Conservation (phyloP, 2,888 invertebrate species). For the Diarsia brunnea region DNA sequence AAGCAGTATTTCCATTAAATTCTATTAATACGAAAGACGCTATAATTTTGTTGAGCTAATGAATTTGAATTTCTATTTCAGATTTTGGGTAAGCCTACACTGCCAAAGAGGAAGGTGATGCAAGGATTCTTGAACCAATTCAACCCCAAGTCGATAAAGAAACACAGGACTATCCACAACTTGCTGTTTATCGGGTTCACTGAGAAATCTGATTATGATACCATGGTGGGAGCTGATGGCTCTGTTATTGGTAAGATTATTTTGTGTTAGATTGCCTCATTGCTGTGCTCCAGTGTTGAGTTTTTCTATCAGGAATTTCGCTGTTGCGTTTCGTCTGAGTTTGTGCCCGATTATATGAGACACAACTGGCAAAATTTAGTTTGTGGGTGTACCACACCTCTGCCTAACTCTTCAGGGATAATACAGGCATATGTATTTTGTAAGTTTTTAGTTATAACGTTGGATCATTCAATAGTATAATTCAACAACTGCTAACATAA, state of each 20-base stretch:
- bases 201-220: slow-evolving; percentile 75
- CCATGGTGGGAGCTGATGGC: slow-evolving; percentile 75
- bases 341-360: not conserved
- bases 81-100: slow-evolving; percentile 78
- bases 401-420: not conserved
- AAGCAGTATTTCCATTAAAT: not conserved
- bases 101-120: slow-evolving; percentile 81
- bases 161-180: slow-evolving; percentile 79
- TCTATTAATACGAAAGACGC: not conserved
- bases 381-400: too few relatives aligned
- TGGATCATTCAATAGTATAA: not conserved
- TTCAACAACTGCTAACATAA: too few relatives aligned
- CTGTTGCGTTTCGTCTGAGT: not conserved
- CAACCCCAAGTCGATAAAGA: slow-evolving; percentile 81
- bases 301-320: not conserved
- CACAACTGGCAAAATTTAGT: not conserved
- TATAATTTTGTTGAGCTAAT: not conserved
- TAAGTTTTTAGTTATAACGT: not conserved
- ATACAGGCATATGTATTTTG: not conserved
- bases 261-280: not conserved
- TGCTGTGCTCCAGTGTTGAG: not conserved
- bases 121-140: slow-evolving; percentile 78
- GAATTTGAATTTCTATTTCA: slow-evolving; percentile 62
- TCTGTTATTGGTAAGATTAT: slow-evolving; percentile 76
- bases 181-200: slow-evolving; percentile 81